Conservation (phyloP, 2,797 vertebrate species). For the Pelochelys cantorii region DNA sequence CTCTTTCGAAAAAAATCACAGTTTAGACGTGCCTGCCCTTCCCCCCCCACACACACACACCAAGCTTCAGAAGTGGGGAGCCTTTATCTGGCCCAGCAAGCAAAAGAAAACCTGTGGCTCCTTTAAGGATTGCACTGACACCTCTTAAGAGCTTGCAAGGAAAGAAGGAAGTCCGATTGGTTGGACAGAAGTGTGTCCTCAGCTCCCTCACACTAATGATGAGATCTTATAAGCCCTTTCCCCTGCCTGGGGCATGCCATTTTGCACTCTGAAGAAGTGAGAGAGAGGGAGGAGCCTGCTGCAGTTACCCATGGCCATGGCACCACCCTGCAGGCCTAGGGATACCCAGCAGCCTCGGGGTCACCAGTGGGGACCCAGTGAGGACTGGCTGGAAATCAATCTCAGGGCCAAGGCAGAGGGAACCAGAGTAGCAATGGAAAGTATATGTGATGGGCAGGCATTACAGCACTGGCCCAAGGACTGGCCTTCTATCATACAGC, state of each 20-base stretch:
- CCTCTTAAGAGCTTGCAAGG: neutral
- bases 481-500: neutral
- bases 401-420: neutral
- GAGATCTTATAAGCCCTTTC: neutral
- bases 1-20: too few species aligned
- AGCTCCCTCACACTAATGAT: neutral
- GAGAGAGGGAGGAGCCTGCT: neutral
- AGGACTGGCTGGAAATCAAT: neutral
- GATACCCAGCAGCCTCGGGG: neutral
- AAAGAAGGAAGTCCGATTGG: neutral
- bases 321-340: neutral
- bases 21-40: too few species aligned
- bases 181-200: neutral
- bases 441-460: neutral
- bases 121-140: neutral
- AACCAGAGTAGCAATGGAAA: neutral
- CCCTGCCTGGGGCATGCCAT: neutral
- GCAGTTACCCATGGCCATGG: neutral
- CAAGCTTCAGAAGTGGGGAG: neutral
- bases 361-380: neutral
- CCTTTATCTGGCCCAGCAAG: neutral
- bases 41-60: neutral
- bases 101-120: neutral
- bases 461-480: neutral
- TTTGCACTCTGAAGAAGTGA: neutral